Evolutionary conservation across 2,797 vertebrate genomes (phyloP), one percentile per base, ranked within the genome.

Genomic region (Mastacembelus armatus): DNA sequence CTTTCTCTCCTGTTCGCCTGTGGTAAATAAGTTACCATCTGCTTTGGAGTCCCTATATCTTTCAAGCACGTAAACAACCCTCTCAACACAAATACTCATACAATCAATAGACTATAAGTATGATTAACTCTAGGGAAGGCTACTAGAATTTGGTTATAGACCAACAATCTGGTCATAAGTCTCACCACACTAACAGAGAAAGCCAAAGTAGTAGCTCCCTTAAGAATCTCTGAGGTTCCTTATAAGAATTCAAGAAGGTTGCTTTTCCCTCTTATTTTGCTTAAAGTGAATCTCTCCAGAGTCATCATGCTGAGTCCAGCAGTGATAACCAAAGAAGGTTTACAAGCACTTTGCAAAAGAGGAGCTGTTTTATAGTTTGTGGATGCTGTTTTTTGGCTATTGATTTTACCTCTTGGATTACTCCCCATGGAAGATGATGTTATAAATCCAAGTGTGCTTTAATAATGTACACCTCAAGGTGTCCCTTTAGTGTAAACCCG

Each of bases 401-500:
- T 85, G 79, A 90, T 89, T 91, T 88, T 74, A 88, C 69, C 72
- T 81, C 61, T 83, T 48, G 70, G 80, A 90, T 80, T 84, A 85
- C 71, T 85, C 81, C 48, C 84, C 43, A 27, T 67, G 56, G 80
- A 83, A 85, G 75, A 81, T 79, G 65, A 71, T 45, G 78, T 74
- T 83, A 81, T 91, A 88, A 89, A 90, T 90, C 78, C 64, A 63
- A 71, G 74, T 58, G 71, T 77, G 65, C 77, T 85, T 88, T 85
- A 85, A 83, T 80, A 85, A 83, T 80, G 75, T 83, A 83, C 66
- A 85, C 47, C 60, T 84, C 85, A 87, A 89, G 83, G 80, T 90
- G 82, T 85, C 84, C 84, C 71, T 67, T 74, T 55, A 48, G 64
- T 45, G 56, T 69, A 74, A 84, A 83, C 50, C 58, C 42, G 56